A percentile compares a stretch with the other conserved stretches of the same genome.
Evolutionary conservation across 2,797 vertebrate species (phyloP).

Genomic region (Neosilurus hyrtlii): DNA sequence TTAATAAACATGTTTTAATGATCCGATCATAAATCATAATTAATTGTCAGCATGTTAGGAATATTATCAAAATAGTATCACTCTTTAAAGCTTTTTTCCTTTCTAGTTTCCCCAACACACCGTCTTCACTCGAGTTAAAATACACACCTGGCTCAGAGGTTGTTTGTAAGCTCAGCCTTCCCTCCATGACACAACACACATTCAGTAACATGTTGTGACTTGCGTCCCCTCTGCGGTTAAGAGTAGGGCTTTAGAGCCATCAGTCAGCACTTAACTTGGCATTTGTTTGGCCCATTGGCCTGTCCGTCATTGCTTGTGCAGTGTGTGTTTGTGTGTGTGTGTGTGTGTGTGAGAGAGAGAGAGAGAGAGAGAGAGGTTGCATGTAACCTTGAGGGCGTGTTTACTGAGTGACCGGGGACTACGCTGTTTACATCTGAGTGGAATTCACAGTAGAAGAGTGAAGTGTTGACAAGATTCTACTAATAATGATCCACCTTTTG

Average conservation of each 20-base stretch:
- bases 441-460: constrained; percentile 17
- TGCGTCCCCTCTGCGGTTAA: not conserved
- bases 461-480: constrained; percentile 36
- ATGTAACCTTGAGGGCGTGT: not conserved
- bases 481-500: constrained; percentile 42
- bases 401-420: constrained; percentile 7
- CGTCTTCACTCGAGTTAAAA: not conserved
- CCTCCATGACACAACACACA: not conserved
- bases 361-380: not conserved
- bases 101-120: not conserved
- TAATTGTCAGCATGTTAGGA: not conserved
- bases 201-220: constrained; percentile 24
- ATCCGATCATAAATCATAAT: not conserved
- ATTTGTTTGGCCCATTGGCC: constrained; percentile 19
- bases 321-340: not conserved
- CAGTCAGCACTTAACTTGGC: constrained; percentile 21
- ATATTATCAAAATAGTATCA: not conserved
- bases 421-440: constrained; percentile 16
- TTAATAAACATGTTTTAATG: not conserved
- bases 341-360: not conserved
- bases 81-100: not conserved
- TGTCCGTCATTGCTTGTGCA: constrained; percentile 8
- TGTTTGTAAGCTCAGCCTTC: constrained; percentile 21
- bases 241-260: constrained; percentile 23
- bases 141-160: constrained; percentile 21